These are phyloP conservation scores for Cryptomyrus ogoouensis DNA, from an alignment of 2,113 vertebrate genomes.

Conservation along the genomic window DNA sequence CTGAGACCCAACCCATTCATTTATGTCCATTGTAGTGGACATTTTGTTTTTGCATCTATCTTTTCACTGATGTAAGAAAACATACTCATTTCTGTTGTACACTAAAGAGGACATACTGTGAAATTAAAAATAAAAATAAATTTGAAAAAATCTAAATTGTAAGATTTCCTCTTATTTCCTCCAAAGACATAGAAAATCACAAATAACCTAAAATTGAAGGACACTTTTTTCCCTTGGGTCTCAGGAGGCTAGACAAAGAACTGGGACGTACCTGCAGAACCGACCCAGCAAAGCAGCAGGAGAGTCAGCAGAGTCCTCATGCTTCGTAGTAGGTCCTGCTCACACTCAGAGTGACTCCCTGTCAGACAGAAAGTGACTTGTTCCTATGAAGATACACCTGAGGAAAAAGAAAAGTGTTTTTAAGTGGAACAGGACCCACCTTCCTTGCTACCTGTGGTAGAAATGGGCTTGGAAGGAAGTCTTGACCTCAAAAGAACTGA, in stretches of 20 bases:
- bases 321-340: background rate
- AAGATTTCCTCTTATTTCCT: no score
- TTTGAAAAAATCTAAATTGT: no score
- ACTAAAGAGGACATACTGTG: no score
- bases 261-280: background rate
- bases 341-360: background rate
- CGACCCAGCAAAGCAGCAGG: background rate
- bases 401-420: background rate
- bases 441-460: background rate
- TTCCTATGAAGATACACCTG: background rate
- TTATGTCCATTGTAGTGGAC: no score
- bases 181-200: no score
- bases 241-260: background rate
- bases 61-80: no score
- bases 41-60: no score
- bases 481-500: background rate
- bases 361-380: background rate
- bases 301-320: background rate
- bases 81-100: no score
- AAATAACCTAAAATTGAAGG: no score
- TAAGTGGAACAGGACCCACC: background rate
- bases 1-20: no score
- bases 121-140: no score
- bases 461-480: background rate
- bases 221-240: no score